phyloP scores from a whole-genome alignment of 2,888 invertebrate species.

The Hirtodrosophila confusa region DNA sequence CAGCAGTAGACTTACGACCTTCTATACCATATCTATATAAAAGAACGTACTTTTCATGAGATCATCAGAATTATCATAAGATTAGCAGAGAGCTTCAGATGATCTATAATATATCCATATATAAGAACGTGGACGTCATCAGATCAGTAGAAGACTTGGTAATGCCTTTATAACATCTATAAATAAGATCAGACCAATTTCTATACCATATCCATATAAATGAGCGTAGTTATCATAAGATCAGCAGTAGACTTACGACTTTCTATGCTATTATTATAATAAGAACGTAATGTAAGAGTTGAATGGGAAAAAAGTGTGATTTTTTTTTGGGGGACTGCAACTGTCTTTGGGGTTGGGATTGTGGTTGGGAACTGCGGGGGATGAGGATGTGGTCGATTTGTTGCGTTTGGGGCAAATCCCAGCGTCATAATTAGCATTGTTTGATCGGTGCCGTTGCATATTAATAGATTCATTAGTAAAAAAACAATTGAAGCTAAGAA shows the following conservation, averaged over 20 bases:
- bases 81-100: too few species aligned
- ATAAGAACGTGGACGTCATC: too few species aligned
- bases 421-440: slow-evolving; percentile 16
- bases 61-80: too few species aligned
- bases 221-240: not conserved
- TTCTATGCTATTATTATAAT: slow-evolving; percentile 1
- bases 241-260: slow-evolving; percentile 12
- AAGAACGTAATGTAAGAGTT: not conserved
- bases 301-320: slow-evolving; percentile 35
- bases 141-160: too few species aligned
- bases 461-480: slow-evolving; percentile 29
- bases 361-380: not conserved
- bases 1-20: slow-evolving; percentile 11
- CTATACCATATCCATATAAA: too few species aligned
- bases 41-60: too few species aligned
- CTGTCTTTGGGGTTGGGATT: not conserved
- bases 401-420: slow-evolving; percentile 27
- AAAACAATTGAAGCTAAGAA: slow-evolving; percentile 9
- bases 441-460: slow-evolving; percentile 27
- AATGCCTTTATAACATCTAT: too few species aligned
- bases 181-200: too few species aligned
- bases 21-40: slow-evolving; percentile 1
- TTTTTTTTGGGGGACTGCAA: slow-evolving; percentile 9
- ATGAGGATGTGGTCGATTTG: not conserved
- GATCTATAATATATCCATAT: too few species aligned